Conservation (phyloP, 2,113 vertebrate species). For the Thoracochromis brauschi region DNA sequence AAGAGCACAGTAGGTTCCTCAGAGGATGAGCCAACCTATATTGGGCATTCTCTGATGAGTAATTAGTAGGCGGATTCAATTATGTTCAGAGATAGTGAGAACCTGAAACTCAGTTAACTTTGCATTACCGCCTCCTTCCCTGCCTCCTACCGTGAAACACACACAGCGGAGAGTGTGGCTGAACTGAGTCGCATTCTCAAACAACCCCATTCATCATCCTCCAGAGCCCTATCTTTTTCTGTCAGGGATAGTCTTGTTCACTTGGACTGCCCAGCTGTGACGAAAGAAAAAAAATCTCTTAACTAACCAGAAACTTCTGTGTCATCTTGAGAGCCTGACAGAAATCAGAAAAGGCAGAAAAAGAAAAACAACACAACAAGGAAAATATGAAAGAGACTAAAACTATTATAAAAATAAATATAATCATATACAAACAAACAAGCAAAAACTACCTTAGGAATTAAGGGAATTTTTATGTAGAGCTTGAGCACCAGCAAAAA, state of each 20-base stretch:
- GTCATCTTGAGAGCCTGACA: not conserved
- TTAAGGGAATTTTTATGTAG: not conserved
- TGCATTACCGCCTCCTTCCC: constrained; percentile 8
- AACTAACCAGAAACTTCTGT: constrained; percentile 7
- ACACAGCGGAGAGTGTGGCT: constrained; percentile 4
- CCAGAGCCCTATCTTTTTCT: constrained; percentile 24
- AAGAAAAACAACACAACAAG: not conserved
- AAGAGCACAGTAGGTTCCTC: constrained; percentile 1
- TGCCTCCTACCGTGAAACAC: not conserved
- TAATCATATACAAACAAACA: not conserved
- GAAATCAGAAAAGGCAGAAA: not conserved
- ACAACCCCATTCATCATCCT: constrained; percentile 61
- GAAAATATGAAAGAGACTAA: not conserved
- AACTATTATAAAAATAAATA: not conserved
- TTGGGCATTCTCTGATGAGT: constrained; percentile 22
- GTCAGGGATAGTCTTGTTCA: constrained; percentile 46
- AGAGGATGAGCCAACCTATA: constrained; percentile 26
- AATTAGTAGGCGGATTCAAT: constrained; percentile 42
- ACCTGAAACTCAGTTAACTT: constrained; percentile 40
- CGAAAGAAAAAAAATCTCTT: not conserved
- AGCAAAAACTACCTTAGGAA: not conserved
- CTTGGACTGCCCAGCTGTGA: constrained; percentile 29
- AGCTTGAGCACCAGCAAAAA: not conserved
- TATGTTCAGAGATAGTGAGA: constrained; percentile 16
- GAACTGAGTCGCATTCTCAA: constrained; percentile 35